Percentiles rank a stretch among this genome's conserved stretches.
These are phyloP conservation scores for Thomomys bottae DNA, from an alignment of 2,113 vertebrate genomes.

Conservation along the genomic window DNA sequence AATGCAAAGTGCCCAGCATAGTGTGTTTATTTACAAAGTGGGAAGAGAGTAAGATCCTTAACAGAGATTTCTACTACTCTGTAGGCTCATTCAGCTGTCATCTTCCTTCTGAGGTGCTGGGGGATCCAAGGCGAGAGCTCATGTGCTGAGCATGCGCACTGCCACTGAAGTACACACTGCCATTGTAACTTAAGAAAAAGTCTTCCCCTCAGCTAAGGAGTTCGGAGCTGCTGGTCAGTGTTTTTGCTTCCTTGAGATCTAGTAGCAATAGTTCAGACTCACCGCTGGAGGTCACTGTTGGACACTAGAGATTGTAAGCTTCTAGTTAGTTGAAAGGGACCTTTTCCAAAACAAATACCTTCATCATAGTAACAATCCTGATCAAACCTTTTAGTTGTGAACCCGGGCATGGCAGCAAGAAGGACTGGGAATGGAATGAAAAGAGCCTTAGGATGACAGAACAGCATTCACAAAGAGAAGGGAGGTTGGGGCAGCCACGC, in stretches of 20 bases:
- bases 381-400: neutral
- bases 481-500: neutral
- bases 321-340: neutral
- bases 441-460: neutral
- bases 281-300: constrained; percentile 70
- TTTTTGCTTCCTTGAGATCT: neutral
- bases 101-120: neutral
- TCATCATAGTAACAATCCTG: neutral
- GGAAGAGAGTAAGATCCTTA: neutral
- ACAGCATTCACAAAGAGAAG: neutral
- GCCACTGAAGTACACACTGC: neutral
- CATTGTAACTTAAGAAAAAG: neutral
- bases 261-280: neutral
- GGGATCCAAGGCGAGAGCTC: neutral
- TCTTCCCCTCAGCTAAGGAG: neutral
- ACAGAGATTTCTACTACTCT: no score
- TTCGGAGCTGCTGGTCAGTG: neutral
- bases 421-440: neutral
- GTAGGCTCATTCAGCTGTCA: no score
- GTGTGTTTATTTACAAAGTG: neutral
- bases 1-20: no score
- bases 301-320: neutral
- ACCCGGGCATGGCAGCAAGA: neutral
- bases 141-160: neutral
- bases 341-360: neutral